Percentiles rank a stretch among this genome's conserved stretches.
Conservation (phyloP, 2,797 vertebrate genomes). For the Peromyscus aztecus region DNA sequence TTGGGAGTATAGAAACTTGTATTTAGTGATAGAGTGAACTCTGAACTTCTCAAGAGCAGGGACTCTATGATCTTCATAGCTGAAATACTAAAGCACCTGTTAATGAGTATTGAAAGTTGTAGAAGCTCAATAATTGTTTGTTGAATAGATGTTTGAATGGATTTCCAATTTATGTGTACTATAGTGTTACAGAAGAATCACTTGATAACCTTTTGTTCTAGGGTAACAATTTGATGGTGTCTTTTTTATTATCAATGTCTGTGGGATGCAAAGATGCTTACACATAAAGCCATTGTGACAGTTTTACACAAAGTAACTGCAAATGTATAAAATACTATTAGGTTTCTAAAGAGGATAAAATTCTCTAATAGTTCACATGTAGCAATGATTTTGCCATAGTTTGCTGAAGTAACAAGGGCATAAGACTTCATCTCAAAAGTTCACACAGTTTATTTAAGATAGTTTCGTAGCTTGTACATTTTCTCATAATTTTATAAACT, state of each 20-base stretch:
- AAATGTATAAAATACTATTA: conserved; percentile 62
- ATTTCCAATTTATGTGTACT: conserved; percentile 62
- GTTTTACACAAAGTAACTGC: conserved; percentile 55
- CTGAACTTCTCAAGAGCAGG: neutral
- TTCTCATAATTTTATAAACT: conserved; percentile 32
- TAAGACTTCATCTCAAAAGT: conserved; percentile 8
- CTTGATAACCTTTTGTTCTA: conserved; percentile 66
- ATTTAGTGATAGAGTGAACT: neutral
- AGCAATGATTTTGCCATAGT: conserved; percentile 28
- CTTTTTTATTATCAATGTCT: conserved; percentile 54
- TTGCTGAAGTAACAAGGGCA: neutral
- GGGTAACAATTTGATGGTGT: conserved; percentile 55
- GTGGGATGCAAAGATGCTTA: conserved; percentile 31
- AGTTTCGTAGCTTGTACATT: conserved; percentile 41
- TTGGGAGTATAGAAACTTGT: neutral
- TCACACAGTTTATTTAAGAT: neutral
- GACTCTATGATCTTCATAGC: neutral
- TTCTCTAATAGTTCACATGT: conserved; percentile 27
- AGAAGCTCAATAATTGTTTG: conserved; percentile 53
- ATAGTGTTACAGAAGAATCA: conserved; percentile 45
- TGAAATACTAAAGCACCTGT: conserved; percentile 9
- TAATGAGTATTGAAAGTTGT: conserved; percentile 33
- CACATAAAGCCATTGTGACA: conserved; percentile 22
- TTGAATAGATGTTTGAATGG: conserved; percentile 55
- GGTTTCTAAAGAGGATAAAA: conserved; percentile 7